Base-by-base conservation (phyloP, 2,797 vertebrate genomes). In the Discoglossus pictus region DNA sequence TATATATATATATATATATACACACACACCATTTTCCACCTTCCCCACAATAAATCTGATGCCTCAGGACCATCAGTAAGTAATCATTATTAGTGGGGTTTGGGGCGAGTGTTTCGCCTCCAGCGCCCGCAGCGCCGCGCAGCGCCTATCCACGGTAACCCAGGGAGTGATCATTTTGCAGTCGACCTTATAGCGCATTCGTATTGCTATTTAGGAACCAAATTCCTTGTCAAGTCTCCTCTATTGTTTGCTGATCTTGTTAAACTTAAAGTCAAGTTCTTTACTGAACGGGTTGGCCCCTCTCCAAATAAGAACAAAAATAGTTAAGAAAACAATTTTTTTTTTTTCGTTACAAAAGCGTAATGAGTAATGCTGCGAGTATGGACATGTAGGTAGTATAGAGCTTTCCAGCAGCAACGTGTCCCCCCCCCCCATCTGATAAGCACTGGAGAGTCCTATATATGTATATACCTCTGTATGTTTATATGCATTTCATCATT, bases 241-340 rank as follows among this genome's bases (percentile, higher is more conserved):
- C 15, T 18, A 52, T 59, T 48, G 0, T 0, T 13, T 47, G 34
- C 53, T 74, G 6, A 8, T 50, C 55, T 61, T 72, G n/a, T 42
- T 66, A 15, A 60, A n/a, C 35, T n/a, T n/a, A 4, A 56, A 71
- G 60, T 44, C 24, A 38, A 21, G 16, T 42, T 74, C 36, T 47
- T 10, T 44, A 8, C 56, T 11, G 13, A 3, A 3, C 17, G 47
- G 27, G n/a, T 5, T 8, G 9, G 52, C 9, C 44, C 34, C 17
- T 50, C 53, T 47, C 40, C 51, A 67, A 67, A 59, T 59, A 60
- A 51, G 24, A 60, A 31, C 24, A 34, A 39, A 60, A 67, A 67
- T 50, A 58, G 23, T 66, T 24, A 50, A 18, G 12, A 35, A 23
- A 65, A 54, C 7, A 35, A 35, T 46, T 61, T 46, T 58, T 58